Conservation (phyloP, 1,140 invertebrate genomes). For the Cydia pomonella region DNA sequence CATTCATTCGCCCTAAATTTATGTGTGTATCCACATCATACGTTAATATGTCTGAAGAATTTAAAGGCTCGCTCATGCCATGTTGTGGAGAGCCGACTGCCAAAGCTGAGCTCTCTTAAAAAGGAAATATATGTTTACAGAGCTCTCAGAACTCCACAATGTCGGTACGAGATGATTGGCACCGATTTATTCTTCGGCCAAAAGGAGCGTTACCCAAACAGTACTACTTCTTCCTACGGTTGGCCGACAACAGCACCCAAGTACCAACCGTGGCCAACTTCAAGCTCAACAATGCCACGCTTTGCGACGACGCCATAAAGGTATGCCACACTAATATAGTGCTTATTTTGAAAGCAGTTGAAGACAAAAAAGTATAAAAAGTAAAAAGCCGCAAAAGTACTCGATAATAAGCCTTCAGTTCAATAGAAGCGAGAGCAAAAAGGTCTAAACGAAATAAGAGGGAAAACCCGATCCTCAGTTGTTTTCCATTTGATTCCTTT, state of each 20-base stretch:
- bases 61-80: no score
- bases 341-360: neutral
- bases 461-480: neutral
- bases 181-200: slow-evolving; percentile 48
- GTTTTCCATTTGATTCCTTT: slow-evolving; percentile 1
- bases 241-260: slow-evolving; percentile 41
- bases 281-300: slow-evolving; percentile 53
- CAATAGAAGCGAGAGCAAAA: neutral
- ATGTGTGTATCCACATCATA: no score
- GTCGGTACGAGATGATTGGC: slow-evolving; percentile 42
- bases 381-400: neutral
- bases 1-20: no score
- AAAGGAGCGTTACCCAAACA: slow-evolving; percentile 42
- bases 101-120: no score
- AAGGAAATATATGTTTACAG: slow-evolving; percentile 17
- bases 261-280: slow-evolving; percentile 54
- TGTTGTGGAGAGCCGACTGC: no score
- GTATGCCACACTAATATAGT: slow-evolving; percentile 40
- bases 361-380: neutral
- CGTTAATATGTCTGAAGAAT: no score
- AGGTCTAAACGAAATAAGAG: neutral
- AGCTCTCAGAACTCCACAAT: slow-evolving; percentile 39
- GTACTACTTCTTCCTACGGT: slow-evolving; percentile 49
- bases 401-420: neutral
- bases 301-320: slow-evolving; percentile 62